A percentile compares a stretch with the other conserved stretches of the same genome.
These are phyloP conservation scores for Peromyscus aztecus DNA, from an alignment of 2,797 vertebrate species.

Conservation along the genomic window DNA sequence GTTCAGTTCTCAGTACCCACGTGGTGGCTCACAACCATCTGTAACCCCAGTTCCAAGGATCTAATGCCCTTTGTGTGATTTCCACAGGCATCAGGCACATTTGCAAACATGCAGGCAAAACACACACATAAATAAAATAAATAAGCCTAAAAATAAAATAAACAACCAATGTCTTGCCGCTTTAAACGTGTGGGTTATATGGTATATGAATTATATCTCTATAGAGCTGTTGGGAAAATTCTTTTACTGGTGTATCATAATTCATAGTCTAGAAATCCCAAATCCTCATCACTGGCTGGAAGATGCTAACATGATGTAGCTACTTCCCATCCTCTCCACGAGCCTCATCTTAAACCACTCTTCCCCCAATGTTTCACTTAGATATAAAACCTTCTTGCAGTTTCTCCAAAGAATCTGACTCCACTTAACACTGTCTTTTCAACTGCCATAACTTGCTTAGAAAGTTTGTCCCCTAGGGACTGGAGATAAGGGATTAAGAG, in stretches of 20 bases:
- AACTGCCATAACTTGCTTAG: background rate
- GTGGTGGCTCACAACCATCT: background rate
- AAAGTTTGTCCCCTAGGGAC: background rate
- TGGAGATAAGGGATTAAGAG: background rate
- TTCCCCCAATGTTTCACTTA: background rate
- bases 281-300: background rate
- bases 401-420: background rate
- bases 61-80: background rate
- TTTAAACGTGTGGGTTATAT: background rate
- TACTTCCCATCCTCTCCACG: background rate
- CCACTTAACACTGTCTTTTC: background rate
- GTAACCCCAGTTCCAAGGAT: background rate
- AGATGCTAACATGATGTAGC: background rate
- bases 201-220: background rate
- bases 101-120: background rate
- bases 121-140: background rate
- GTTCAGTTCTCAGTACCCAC: background rate
- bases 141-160: background rate
- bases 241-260: background rate
- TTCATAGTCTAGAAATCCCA: background rate
- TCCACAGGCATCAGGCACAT: background rate
- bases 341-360: background rate
- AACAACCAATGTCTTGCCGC: background rate
- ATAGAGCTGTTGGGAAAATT: background rate
- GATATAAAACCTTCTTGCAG: background rate